Conservation (phyloP, 2,888 invertebrate genomes). For the Parapristionchus giblindavisi region DNA sequence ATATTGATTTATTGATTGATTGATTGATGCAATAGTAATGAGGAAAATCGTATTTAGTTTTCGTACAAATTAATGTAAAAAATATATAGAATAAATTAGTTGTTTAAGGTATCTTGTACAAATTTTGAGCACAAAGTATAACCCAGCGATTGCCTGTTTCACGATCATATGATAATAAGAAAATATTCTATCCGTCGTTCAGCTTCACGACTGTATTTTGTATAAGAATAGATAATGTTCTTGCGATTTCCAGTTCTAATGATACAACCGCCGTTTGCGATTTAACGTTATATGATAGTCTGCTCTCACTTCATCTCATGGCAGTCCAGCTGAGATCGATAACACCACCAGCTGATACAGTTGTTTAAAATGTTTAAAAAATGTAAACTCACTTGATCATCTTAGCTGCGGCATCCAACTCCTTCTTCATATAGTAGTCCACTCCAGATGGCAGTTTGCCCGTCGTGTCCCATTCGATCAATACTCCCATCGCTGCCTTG, state of each 20-base stretch:
- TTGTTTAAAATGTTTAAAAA: no score
- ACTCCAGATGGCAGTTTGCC: conserved; percentile 50
- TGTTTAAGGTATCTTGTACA: no score
- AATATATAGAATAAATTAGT: neutral
- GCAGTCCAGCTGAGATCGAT: no score
- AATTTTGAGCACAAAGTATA: neutral
- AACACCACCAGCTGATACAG: no score
- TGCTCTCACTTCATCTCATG: no score
- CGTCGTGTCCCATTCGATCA: conserved; percentile 65
- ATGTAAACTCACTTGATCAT: conserved; percentile 44
- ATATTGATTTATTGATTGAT: neutral
- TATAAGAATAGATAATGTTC: no score
- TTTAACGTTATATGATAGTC: no score
- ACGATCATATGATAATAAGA: no score
- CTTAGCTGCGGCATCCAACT: conserved; percentile 53
- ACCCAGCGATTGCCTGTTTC: neutral
- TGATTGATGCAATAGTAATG: neutral
- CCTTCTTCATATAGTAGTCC: conserved; percentile 50
- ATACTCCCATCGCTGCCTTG: conserved; percentile 72
- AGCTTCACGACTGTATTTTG: no score
- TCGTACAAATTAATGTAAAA: neutral
- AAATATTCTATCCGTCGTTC: no score
- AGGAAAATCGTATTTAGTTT: neutral
- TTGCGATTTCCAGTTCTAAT: no score
- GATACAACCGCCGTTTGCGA: no score